These are phyloP conservation scores for Phoenicopterus ruber DNA, from an alignment of 2,113 vertebrate species.

Conservation along the genomic window DNA sequence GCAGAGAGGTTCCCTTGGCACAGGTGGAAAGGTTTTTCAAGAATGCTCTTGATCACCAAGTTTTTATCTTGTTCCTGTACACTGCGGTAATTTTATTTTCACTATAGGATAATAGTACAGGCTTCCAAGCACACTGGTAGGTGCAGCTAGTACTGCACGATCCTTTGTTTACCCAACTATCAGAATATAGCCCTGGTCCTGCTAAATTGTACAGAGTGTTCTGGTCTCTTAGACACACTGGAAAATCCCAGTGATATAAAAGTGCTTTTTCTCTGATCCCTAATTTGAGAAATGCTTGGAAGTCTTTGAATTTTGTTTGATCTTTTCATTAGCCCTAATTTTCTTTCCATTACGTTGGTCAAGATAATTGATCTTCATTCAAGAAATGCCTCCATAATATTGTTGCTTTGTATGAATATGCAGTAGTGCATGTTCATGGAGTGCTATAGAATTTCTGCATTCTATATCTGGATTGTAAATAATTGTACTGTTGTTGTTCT, in stretches of 20 bases:
- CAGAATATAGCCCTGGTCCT: not conserved
- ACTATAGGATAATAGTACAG: not conserved
- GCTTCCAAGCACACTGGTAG: not conserved
- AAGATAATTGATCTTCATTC: not conserved
- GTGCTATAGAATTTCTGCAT: not conserved
- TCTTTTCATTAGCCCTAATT: not conserved
- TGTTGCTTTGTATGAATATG: not conserved
- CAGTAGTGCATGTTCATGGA: not conserved
- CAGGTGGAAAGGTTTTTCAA: not conserved
- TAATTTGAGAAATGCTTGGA: not conserved
- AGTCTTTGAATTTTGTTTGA: not conserved
- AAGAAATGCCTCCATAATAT: not conserved
- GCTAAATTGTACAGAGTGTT: not conserved
- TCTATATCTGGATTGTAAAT: not conserved
- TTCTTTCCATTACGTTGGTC: not conserved
- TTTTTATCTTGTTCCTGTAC: not conserved
- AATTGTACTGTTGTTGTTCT: not conserved
- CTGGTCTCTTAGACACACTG: not conserved
- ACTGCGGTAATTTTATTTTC: not conserved
- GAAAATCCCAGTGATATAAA: not conserved
- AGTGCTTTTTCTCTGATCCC: not conserved
- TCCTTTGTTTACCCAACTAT: not conserved
- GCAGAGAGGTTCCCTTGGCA: not conserved
- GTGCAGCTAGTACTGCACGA: not conserved
- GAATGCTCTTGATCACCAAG: not conserved